Evolutionary conservation across 2,888 invertebrate genomes (phyloP), one percentile per base, ranked within the genome.

Genomic region (Limenitis camilla): DNA sequence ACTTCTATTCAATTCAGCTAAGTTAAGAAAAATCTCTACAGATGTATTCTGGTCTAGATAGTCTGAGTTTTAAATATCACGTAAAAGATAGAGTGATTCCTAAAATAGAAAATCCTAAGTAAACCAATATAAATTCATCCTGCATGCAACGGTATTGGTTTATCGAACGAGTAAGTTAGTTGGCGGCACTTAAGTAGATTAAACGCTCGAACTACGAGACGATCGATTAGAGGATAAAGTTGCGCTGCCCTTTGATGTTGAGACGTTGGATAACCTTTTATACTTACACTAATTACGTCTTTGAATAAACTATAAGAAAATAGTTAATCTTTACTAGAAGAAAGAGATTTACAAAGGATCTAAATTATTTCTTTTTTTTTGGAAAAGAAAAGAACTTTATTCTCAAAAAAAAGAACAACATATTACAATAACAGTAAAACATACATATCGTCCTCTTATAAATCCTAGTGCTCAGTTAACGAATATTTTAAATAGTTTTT

Each of bases 141-240:
- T 32, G 33, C 8, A 27, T 30, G 10, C 31, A 31, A 36, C 38
- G 19, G 31, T 35, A 43, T 48, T 33, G 11, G 33, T 19, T 52
- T 52, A 52, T 43, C 10, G 19, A 38, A 11, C 30, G 19, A 19
- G 19, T 31, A 43, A 43, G 28, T 32, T 39, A 42, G 32, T 43
- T 47, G 31, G 19, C 41, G 30, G 19, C 48, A 40, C 47, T 47
- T 48, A 44, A 47, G 28, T 6, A 11, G 44, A 48, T 44, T 53
- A 48, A 46, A 48, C 11, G 29, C 33, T 39, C 10, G 30, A 40
- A 35, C 39, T 48, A 31, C 42, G 30, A 30, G 36, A 38, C 27
- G 33, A 33, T 43, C 47, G 40, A 48, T 53, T 48, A 33, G 32
- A 7, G 31, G 29, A 43, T 47, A 10, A 41, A 42, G 30, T 47